Evolutionary conservation across 2,113 vertebrate genomes (phyloP).

Genomic region (Sakesphorus luctuosus): DNA sequence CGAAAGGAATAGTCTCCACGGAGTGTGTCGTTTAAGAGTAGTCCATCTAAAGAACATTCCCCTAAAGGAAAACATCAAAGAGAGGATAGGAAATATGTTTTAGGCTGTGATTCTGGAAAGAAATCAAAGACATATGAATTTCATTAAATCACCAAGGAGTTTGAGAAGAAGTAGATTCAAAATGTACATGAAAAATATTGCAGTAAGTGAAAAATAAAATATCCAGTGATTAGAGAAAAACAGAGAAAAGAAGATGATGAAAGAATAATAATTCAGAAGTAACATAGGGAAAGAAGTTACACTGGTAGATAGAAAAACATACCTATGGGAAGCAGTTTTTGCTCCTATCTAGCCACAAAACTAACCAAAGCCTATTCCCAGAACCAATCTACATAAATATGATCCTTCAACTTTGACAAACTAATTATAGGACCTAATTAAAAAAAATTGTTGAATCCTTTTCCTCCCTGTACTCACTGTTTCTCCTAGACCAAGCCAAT

Average conservation of each 20-base stretch:
- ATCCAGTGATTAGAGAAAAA: not conserved
- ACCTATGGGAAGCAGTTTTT: not conserved
- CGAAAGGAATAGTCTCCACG: not conserved
- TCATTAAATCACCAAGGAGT: constrained; percentile 37
- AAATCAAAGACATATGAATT: constrained; percentile 51
- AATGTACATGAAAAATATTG: not conserved
- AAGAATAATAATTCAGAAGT: not conserved
- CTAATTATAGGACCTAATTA: not conserved
- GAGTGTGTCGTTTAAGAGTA: constrained; percentile 38
- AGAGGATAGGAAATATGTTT: constrained; percentile 24
- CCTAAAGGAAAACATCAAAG: constrained; percentile 65
- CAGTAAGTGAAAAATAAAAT: constrained; percentile 7
- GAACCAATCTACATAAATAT: not conserved
- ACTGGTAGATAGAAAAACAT: not conserved
- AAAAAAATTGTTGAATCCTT: not conserved
- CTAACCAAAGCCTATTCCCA: not conserved
- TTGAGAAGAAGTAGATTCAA: not conserved
- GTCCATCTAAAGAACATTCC: constrained; percentile 45
- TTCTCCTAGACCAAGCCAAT: not conserved
- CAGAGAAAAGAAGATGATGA: not conserved
- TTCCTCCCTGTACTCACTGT: not conserved
- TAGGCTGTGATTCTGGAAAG: constrained; percentile 10
- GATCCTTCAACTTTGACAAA: not conserved
- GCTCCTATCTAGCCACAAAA: not conserved
- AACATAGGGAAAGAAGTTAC: not conserved